Base-by-base conservation (phyloP, 2,888 invertebrate genomes). In the Limnephilus lunatus region DNA sequence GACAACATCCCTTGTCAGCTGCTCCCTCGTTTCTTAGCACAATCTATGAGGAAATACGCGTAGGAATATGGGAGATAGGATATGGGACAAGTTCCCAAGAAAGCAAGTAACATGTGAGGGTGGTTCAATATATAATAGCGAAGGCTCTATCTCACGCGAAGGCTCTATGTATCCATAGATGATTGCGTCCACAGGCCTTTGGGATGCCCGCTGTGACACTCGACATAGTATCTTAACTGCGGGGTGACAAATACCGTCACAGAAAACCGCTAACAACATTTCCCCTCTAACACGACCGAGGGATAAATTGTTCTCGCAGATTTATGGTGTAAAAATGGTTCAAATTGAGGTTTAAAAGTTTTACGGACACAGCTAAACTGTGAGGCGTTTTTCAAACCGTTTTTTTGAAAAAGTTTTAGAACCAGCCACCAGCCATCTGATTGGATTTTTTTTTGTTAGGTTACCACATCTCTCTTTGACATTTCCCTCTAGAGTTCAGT, bases 11-110 rank as follows among this genome's bases (percentile, higher is more conserved):
- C 32, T 32, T 85, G 25, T 85, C 85, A 85, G 85, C 85, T 39
- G 39, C 89, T 89, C 39, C 89, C 53, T 53, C 80, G 15, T 31
- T 80, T 32, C 32, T 15, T 44, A 44, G 80, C 25, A 19, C 30
- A 89, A 89, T 80, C 81, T 48, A n/a, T 53, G 48, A 25, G 31
- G 30, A 68, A 89, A 80, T 30, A 25, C 68, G 81, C 68, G 88
- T 68, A 48, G 31, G 25, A 48, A 31, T 48, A 48, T 12, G 30
- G 32, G 30, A n/a, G 31, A 35, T 25, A n/a, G 53, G 88, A 44
- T 32, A 19, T 68, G 53, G 53, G 53, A 68, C 53, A 68, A 19
- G 53, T 68, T 68, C 53, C 25, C 53, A 68, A 68, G 53, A 68
- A 68, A 68, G 53, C 53, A 4, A 68, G 53, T 68, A 68, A 68